These are phyloP conservation scores for Girardinichthys multiradiatus DNA, from an alignment of 2,113 vertebrate genomes.

Conservation along the genomic window DNA sequence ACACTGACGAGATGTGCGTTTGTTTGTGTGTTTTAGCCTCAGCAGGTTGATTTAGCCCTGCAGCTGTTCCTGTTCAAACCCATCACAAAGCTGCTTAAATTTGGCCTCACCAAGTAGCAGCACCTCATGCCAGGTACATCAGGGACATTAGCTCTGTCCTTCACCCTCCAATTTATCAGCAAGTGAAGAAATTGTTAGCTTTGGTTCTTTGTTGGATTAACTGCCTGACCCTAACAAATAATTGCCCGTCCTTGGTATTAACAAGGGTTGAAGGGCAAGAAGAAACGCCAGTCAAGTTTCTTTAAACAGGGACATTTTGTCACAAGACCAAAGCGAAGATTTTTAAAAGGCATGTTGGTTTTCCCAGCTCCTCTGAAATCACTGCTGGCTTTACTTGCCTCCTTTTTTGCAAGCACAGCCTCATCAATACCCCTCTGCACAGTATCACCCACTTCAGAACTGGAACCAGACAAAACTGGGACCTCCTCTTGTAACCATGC, in stretches of 20 bases:
- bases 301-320: conserved; percentile 38
- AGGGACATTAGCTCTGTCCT: conserved; percentile 26
- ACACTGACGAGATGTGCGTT: conserved; percentile 60
- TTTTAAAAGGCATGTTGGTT: conserved; percentile 63
- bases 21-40: conserved; percentile 82
- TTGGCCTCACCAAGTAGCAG: conserved; percentile 58
- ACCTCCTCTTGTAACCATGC: conserved; percentile 64
- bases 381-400: conserved; percentile 53
- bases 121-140: conserved; percentile 37
- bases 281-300: conserved; percentile 30
- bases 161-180: conserved; percentile 12
- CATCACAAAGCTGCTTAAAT: conserved; percentile 61
- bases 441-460: conserved; percentile 67
- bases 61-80: conserved; percentile 77
- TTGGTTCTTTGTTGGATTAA: not conserved
- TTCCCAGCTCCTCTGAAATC: conserved; percentile 65
- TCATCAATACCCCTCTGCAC: conserved; percentile 60
- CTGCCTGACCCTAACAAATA: not conserved
- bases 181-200: conserved; percentile 40
- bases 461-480: conserved; percentile 45
- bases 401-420: conserved; percentile 57
- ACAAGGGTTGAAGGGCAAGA: not conserved
- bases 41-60: conserved; percentile 68
- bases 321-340: conserved; percentile 42
- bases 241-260: not conserved